Evolutionary conservation across 1,140 invertebrate genomes (phyloP).

Genomic region (Halesus radiatus): DNA sequence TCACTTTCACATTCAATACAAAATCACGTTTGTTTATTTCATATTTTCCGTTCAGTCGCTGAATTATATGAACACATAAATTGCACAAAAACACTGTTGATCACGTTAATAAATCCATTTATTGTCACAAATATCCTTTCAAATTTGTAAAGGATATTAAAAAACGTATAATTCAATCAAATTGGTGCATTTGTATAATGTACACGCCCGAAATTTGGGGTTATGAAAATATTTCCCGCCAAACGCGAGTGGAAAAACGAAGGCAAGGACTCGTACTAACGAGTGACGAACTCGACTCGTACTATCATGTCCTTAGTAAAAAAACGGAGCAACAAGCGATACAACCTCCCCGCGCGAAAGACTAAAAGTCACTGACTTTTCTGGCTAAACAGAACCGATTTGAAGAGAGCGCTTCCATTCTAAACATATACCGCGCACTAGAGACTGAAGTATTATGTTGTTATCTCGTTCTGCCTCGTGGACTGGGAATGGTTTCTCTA

Average conservation of each 20-base stretch:
- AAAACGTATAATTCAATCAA: neutral
- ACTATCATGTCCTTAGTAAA: slow-evolving; percentile 17
- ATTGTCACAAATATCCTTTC: neutral
- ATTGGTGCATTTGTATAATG: neutral
- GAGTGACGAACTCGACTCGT: slow-evolving; percentile 24
- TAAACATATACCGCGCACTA: slow-evolving; percentile 22
- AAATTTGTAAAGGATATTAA: neutral
- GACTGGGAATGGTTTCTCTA: slow-evolving; percentile 4
- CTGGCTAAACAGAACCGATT: slow-evolving; percentile 33
- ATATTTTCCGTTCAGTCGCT: too few relatives aligned
- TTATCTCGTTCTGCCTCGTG: slow-evolving; percentile 21
- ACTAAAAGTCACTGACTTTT: slow-evolving; percentile 56
- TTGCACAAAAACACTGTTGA: slow-evolving; percentile 3
- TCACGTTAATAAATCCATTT: neutral
- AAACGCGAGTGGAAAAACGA: slow-evolving; percentile 18
- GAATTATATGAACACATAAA: neutral
- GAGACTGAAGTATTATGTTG: neutral
- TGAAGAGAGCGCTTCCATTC: slow-evolving; percentile 42
- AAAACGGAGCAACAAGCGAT: slow-evolving; percentile 34
- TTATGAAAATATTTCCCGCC: slow-evolving; percentile 36
- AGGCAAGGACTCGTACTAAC: neutral
- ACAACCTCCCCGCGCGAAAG: slow-evolving; percentile 41
- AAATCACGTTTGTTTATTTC: slow-evolving; percentile 4
- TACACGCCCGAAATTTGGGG: slow-evolving; percentile 4
- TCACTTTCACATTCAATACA: slow-evolving; percentile 53